Base-by-base conservation (phyloP, 1,140 invertebrate species). In the Listronotus oregonensis region DNA sequence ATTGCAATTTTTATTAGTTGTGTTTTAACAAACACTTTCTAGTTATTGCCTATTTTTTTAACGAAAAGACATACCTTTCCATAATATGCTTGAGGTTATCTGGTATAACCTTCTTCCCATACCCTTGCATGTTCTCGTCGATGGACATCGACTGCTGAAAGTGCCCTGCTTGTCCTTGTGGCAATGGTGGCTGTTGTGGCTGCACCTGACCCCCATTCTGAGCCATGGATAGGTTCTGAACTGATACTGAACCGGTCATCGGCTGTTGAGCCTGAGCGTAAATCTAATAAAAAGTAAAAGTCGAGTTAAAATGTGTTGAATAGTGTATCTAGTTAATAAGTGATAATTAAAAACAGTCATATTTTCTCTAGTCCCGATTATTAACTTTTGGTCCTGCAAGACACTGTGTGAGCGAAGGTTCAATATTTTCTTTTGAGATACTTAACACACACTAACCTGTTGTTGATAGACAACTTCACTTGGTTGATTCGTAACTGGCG, bases 191-290 rank as follows among this genome's bases (percentile, higher is more conserved):
- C 15, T 44, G 55, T 27, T 57, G 55, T 15, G 43, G 55, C 12
- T 18, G 14, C 1, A 52, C 27, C 17, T 37, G 50, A 14, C 17
- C 32, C 6, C 27, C 47, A 12, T 50, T 50, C 46, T 64, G 62
- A 21, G 17, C 37, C 17, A 62, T 42, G 12, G 66, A 52, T n/a
- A 74, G 57, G 51, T 74, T 74, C 56, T 71, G 71, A 11, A 70
- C 65, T 10, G 73, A 74, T 43, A 68, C 69, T 1, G 72, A 74
- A 32, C 57, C 56, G 11, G 72, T 40, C 34, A 74, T 64, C 9
- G 60, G 34, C 18, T 64, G 66, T 37, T 14, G n/a, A 15, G 27
- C 18, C 34, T 66, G 64, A 6, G 42, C 47, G 21, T 42, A 58
- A 14, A 59, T 34, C 62, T 64, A 47, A n/a, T 27, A 56, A 40